Conservation (phyloP, 2,888 invertebrate genomes). For the Ganaspis brasiliensis region DNA sequence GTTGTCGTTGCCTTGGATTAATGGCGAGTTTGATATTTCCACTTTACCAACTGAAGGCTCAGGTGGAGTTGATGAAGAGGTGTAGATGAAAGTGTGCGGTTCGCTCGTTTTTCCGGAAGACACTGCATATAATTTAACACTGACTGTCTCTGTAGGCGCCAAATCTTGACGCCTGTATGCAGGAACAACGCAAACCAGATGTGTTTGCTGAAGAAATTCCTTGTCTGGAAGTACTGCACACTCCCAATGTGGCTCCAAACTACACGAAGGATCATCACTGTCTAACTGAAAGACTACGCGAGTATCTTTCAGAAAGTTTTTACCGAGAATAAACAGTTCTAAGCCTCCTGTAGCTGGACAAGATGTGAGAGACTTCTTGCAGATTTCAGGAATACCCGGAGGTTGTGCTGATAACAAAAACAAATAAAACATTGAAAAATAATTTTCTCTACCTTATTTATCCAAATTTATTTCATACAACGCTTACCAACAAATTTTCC, state of each 20-base stretch:
- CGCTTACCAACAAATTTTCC: too few species aligned
- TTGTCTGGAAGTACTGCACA: conserved; percentile 92
- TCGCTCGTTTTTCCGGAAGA: conserved; percentile 94
- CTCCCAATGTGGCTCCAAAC: conserved; percentile 86
- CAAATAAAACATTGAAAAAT: too few species aligned
- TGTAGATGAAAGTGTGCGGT: conserved; percentile 91
- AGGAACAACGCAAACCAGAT: conserved; percentile 93
- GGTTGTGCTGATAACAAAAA: conserved; percentile 87
- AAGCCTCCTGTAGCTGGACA: conserved; percentile 90
- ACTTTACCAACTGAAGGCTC: conserved; percentile 74
- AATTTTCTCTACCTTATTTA: too few species aligned
- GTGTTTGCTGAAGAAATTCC: conserved; percentile 94
- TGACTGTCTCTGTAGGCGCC: conserved; percentile 84
- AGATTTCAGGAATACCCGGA: conserved; percentile 95
- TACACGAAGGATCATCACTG: conserved; percentile 81
- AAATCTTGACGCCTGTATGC: conserved; percentile 87
- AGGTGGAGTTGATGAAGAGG: conserved; percentile 78
- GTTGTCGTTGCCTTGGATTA: conserved; percentile 66
- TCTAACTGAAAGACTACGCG: conserved; percentile 89
- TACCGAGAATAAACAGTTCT: conserved; percentile 93
- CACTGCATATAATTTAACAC: conserved; percentile 89
- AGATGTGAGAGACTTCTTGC: conserved; percentile 92
- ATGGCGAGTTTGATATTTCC: conserved; percentile 63
- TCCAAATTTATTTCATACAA: too few species aligned
- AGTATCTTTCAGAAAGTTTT: conserved; percentile 96